These are phyloP conservation scores for Trilocha varians DNA, from an alignment of 2,888 invertebrate genomes.

Conservation along the genomic window DNA sequence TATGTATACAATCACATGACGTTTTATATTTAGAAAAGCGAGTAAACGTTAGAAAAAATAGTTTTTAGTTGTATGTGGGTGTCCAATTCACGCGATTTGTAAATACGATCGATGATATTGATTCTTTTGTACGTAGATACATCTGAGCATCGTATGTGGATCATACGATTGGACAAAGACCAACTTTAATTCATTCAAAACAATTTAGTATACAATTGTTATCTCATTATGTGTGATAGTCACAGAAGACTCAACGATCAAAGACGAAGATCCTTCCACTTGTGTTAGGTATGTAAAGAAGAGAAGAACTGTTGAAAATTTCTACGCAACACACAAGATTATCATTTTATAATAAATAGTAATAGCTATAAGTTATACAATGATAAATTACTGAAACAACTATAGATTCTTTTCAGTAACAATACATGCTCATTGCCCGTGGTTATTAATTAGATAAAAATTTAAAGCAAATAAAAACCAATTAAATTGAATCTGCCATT, in stretches of 20 bases:
- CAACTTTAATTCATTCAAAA: slow-evolving; percentile 1
- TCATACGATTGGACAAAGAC: background rate
- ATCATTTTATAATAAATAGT: too few species aligned
- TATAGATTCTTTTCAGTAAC: too few species aligned
- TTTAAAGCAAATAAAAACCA: background rate
- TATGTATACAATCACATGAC: slow-evolving; percentile 39
- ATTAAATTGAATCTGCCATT: background rate
- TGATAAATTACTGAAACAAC: too few species aligned
- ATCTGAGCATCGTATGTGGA: background rate
- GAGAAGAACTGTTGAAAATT: too few species aligned
- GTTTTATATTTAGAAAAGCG: slow-evolving; percentile 26
- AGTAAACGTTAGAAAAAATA: slow-evolving; percentile 14
- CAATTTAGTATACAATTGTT: background rate
- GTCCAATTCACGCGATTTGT: background rate
- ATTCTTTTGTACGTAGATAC: too few species aligned
- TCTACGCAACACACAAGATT: too few species aligned
- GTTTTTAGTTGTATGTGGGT: background rate
- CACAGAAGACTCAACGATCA: too few species aligned
- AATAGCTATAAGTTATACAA: too few species aligned
- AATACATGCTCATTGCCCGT: too few species aligned
- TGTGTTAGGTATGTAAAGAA: too few species aligned
- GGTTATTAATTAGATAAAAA: background rate
- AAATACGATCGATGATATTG: background rate
- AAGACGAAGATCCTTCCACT: too few species aligned
- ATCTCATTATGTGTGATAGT: too few species aligned